Base-by-base conservation (phyloP, 2,888 invertebrate species). In the Dryobotodes eremita region DNA sequence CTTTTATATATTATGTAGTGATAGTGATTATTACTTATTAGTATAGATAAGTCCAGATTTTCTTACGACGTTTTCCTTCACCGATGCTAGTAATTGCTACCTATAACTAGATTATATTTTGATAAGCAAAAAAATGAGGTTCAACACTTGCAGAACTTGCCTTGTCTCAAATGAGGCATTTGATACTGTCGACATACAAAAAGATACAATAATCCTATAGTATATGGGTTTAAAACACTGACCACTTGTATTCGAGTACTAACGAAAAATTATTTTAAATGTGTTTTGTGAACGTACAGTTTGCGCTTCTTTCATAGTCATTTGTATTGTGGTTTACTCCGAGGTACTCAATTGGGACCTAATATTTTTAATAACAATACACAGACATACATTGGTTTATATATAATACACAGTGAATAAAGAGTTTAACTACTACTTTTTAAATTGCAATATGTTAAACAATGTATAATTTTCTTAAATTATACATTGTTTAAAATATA, bases 281-380 rank as follows among this genome's bases (percentile, higher is more conserved):
- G 13, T 31, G 31, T 4, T 46, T 23, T 17, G 5, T 46, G 17
- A 23, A 50, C 8, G 4, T 46, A 17, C 15, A 23, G 26, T 64
- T 23, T 10, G 26, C 5, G 15, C 11, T n/a, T 26, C 11, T 20
- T 59, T 50, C 1, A 59, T 50, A 13, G 6, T 2, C 1, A 3
- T 26, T 64, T 26, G 0, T 26, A 11, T 53, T 10, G 10, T 26
- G 15, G n/a, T 17, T 26, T 69, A 53, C 80, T 46, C 1, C 72
- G 79, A 53, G 80, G 80, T 8, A 73, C 55, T 59, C 31, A 57
- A 8, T 36, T 79, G 17, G 57, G 80, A n/a, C 68, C 80, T 13
- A 31, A 57, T 23, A 6, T 36, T 65, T 64, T 77, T 48, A 20
- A 11, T 48, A 50, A 55, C 48, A 77, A 31, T 8, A 2, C n/a